Percentiles rank a stretch among this genome's conserved stretches.
Evolutionary conservation across 2,888 invertebrate genomes (phyloP).

Genomic region (Dynastes maya): DNA sequence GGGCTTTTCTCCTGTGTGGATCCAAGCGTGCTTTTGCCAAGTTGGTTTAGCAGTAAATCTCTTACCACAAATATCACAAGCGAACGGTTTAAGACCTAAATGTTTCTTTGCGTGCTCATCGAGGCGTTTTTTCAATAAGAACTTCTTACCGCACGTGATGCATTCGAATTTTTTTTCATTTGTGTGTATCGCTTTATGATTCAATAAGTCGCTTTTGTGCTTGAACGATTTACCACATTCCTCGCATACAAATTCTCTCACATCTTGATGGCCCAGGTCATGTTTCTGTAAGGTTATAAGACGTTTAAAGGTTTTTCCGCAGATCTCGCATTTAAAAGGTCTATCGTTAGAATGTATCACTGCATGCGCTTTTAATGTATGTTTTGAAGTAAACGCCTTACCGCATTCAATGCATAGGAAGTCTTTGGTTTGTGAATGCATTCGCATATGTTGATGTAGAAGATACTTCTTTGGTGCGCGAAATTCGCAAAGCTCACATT

Average conservation of each 20-base stretch:
- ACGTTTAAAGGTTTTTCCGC: not conserved
- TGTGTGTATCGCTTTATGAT: not conserved
- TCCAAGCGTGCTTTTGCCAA: not conserved
- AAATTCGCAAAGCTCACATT: not conserved
- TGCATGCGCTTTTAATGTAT: not conserved
- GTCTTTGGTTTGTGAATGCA: not conserved
- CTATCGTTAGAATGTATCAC: not conserved
- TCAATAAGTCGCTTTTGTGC: not conserved
- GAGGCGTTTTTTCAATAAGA: not conserved
- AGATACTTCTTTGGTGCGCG: not conserved
- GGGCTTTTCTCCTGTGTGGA: not conserved
- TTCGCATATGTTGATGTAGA: not conserved
- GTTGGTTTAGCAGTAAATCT: not conserved
- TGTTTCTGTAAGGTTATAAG: not conserved
- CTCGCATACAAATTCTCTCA: slow-evolving; percentile 1
- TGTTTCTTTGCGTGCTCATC: not conserved
- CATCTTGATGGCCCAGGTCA: not conserved
- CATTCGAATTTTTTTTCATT: slow-evolving; percentile 3
- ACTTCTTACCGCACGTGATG: not conserved
- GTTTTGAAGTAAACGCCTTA: not conserved
- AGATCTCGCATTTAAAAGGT: not conserved
- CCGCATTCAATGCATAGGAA: not conserved
- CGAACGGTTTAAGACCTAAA: not conserved
- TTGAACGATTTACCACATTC: not conserved
- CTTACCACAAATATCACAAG: not conserved